Evolutionary conservation across 2,797 vertebrate species (phyloP), one percentile per base, ranked within the genome.

Genomic region (Gouania willdenowi): DNA sequence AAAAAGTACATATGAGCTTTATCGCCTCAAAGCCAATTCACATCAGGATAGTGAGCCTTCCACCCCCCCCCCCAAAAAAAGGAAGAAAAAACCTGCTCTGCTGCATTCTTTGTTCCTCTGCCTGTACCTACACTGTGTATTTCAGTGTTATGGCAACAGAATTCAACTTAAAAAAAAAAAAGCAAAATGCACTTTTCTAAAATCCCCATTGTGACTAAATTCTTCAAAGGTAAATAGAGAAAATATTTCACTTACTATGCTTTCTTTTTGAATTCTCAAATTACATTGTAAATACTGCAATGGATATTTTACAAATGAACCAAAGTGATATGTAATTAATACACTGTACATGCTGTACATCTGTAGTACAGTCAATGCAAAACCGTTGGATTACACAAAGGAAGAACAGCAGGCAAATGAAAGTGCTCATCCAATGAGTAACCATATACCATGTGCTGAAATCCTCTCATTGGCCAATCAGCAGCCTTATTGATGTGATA

Each of bases 51-150:
- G n/a, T 26, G 13, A 52, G 39, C 14, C n/a, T n/a, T n/a, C n/a
- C n/a, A n/a, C n/a, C 14, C 21, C 5, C 11, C n/a, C 10, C 8
- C 4, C 26, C 3, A 13, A 18, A 36, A 21, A 15, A 4, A 7
- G 18, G 15, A 14, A 8, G 29, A 10, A 26, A 29, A 33, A 50
- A 22, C 47, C 29, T 43, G 58, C 8, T 47, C 1, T 13, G 30
- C 57, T 30, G 29, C 41, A 63, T 65, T 65, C 15, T 44, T 50
- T 15, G 0, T 4, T 9, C 3, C 2, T 20, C 12, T 43, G 5
- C 47, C 8, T 10, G 2, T 15, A 18, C 3, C 2, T 15, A n/a
- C 6, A 4, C 22, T 27, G 17, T 19, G 17, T 9, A 14, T 19
- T 11, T 18, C 26, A 6, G 10, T 6, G 3, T 12, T 12, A 11